phyloP scores from a whole-genome alignment of 2,888 invertebrate genomes.

The Tethea ocularis region DNA sequence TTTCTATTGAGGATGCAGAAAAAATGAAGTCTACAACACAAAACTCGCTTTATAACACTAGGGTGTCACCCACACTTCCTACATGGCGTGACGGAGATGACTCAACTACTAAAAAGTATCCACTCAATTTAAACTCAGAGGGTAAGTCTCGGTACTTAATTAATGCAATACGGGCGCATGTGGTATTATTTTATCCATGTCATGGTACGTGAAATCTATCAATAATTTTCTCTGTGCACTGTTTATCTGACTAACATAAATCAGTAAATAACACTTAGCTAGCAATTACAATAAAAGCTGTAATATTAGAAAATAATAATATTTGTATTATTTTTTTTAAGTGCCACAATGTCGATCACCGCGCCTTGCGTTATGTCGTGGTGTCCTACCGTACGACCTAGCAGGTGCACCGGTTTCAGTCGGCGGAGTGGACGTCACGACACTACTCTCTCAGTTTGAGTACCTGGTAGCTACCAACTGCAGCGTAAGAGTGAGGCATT shows the following conservation, averaged over 20 bases:
- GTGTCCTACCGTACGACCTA: constrained; percentile 86
- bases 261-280: background rate
- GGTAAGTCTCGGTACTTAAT: constrained; percentile 56
- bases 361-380: constrained; percentile 81
- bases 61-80: constrained; percentile 86
- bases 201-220: background rate
- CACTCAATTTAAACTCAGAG: constrained; percentile 64
- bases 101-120: constrained; percentile 73
- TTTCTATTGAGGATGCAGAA: constrained; percentile 85
- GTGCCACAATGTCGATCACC: constrained; percentile 81
- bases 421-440: constrained; percentile 62
- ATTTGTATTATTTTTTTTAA: constrained; percentile 40
- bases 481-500: constrained; percentile 84
- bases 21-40: constrained; percentile 79
- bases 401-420: constrained; percentile 78
- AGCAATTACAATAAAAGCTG: background rate
- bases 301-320: background rate
- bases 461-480: constrained; percentile 85
- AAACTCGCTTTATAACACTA: constrained; percentile 75
- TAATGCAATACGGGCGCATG: constrained; percentile 35
- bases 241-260: background rate
- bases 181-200: constrained; percentile 19
- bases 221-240: background rate
- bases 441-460: constrained; percentile 82
- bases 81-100: constrained; percentile 73